A percentile compares a stretch with the other conserved stretches of the same genome.
Evolutionary conservation across 2,797 vertebrate genomes (phyloP).

Genomic region (Megaceryle alcyon): DNA sequence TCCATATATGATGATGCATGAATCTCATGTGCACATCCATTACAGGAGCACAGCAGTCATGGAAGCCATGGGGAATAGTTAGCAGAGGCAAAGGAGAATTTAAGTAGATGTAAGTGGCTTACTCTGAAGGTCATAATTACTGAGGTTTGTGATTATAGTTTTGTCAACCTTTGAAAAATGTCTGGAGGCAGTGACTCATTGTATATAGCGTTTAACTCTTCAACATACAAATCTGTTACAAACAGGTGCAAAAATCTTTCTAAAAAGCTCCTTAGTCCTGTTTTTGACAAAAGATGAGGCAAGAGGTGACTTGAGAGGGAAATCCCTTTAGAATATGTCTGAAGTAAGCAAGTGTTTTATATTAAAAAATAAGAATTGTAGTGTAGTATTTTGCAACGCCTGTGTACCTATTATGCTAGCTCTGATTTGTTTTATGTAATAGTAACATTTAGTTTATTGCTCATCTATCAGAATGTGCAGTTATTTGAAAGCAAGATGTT

Average conservation of each 20-base stretch:
- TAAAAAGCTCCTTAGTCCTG: background rate
- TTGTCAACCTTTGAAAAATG: constrained; percentile 38
- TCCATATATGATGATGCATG: background rate
- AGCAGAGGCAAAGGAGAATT: background rate
- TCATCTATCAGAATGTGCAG: background rate
- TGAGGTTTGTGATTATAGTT: constrained; percentile 28
- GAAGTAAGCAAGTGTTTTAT: background rate
- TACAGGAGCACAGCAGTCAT: background rate
- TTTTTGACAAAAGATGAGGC: background rate
- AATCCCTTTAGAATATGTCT: background rate
- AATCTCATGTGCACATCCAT: background rate
- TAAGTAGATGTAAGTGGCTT: background rate
- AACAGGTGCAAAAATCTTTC: constrained; percentile 2
- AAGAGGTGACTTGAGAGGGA: background rate
- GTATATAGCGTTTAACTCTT: background rate
- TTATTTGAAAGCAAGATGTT: background rate
- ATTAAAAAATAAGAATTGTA: background rate
- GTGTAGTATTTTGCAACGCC: background rate
- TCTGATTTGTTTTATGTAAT: background rate
- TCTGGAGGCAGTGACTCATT: background rate
- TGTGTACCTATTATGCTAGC: background rate
- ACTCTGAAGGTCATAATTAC: constrained; percentile 48
- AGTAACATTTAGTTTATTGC: background rate
- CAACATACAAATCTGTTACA: background rate
- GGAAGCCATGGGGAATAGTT: background rate